Evolutionary conservation across 2,113 vertebrate genomes (phyloP).

Genomic region (Bubo scandiacus): DNA sequence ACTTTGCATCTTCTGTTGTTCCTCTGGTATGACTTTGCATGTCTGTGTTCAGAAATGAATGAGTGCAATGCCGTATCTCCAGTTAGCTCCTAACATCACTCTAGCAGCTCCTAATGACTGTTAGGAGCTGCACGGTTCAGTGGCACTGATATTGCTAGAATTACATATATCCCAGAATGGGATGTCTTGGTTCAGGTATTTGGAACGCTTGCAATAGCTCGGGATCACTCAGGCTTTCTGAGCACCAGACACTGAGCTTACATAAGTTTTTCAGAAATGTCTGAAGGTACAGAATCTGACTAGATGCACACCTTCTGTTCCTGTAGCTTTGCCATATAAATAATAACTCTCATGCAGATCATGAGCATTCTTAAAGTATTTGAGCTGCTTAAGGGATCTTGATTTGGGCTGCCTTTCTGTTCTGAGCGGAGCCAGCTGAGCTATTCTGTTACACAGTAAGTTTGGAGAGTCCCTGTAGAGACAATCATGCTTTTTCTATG

Average conservation of each 20-base stretch:
- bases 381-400: neutral
- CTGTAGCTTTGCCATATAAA: neutral
- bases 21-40: neutral
- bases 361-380: neutral
- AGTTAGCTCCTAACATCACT: neutral
- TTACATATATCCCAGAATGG: neutral
- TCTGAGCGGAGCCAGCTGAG: neutral
- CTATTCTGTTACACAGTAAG: neutral
- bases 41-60: neutral
- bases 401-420: neutral
- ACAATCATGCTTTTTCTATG: neutral
- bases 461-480: neutral
- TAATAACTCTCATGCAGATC: neutral
- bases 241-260: neutral
- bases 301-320: neutral
- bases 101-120: neutral
- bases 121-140: neutral
- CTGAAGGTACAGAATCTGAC: neutral
- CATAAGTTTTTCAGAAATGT: neutral
- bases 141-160: neutral
- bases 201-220: neutral
- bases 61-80: neutral
- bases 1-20: neutral
- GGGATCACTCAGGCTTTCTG: neutral
- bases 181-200: neutral